phyloP scores from a whole-genome alignment of 2,797 vertebrate species.

The Gorsachius magnificus region DNA sequence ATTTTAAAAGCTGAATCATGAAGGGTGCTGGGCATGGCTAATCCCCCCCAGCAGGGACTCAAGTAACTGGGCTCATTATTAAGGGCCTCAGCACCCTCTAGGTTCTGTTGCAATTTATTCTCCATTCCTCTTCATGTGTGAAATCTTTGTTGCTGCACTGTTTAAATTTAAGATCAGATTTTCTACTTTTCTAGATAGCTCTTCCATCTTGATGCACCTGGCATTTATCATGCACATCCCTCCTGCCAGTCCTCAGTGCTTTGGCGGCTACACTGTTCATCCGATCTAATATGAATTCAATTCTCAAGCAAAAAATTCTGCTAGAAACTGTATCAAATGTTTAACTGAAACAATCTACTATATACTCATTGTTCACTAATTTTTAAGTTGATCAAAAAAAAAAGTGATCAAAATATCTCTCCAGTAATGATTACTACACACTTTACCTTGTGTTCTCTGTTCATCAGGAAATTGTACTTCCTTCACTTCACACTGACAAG shows the following conservation, averaged over 20 bases:
- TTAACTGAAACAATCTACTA: constrained; percentile 31
- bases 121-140: background rate
- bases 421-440: constrained; percentile 40
- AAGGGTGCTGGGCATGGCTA: background rate
- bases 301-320: background rate
- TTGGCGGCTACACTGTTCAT: background rate
- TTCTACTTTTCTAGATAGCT: background rate
- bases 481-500: constrained; percentile 63
- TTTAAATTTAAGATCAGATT: background rate
- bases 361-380: constrained; percentile 20
- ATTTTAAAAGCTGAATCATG: background rate
- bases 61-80: background rate
- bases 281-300: background rate
- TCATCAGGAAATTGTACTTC: constrained; percentile 67
- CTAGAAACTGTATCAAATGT: background rate
- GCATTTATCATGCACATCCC: background rate
- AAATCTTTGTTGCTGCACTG: background rate
- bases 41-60: background rate
- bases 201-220: background rate
- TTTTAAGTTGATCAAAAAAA: constrained; percentile 64
- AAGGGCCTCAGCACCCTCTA: background rate
- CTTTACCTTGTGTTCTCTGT: constrained; percentile 39
- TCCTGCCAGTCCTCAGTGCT: background rate
- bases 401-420: background rate
- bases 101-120: background rate